Percentiles rank a stretch among this genome's conserved stretches.
phyloP scores from a whole-genome alignment of 2,888 invertebrate species.

The Mycalesis mineus region DNA sequence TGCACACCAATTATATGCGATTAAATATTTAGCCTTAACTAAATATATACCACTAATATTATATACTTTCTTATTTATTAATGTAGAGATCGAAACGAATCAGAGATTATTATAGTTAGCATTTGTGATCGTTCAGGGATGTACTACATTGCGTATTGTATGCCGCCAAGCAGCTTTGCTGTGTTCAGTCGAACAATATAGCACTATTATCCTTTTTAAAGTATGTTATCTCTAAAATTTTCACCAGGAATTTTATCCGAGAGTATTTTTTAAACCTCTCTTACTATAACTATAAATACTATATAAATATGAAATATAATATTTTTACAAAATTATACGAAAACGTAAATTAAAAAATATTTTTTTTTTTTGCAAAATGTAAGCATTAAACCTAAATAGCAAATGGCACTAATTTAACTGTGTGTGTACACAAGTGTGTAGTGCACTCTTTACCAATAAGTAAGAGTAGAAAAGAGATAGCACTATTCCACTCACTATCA shows the following conservation, averaged over 20 bases:
- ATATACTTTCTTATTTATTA: background rate
- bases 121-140: too few relatives aligned
- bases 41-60: background rate
- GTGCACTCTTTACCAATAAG: background rate
- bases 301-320: background rate
- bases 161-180: too few relatives aligned
- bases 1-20: background rate
- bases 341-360: background rate
- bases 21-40: conserved; percentile 2
- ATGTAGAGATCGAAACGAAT: too few relatives aligned
- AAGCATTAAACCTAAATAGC: too few relatives aligned
- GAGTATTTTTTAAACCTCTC: background rate
- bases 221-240: background rate
- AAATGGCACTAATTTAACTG: too few relatives aligned
- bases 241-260: background rate
- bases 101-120: too few relatives aligned
- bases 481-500: too few relatives aligned
- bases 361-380: background rate
- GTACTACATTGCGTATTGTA: too few relatives aligned
- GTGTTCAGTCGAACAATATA: too few relatives aligned
- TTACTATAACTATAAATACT: background rate
- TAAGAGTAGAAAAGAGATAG: background rate
- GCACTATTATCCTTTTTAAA: background rate
- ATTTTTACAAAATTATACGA: background rate
- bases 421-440: too few relatives aligned